Evolutionary conservation across 2,888 invertebrate species (phyloP), one percentile per base, ranked within the genome.

Genomic region (Phengaris arion): DNA sequence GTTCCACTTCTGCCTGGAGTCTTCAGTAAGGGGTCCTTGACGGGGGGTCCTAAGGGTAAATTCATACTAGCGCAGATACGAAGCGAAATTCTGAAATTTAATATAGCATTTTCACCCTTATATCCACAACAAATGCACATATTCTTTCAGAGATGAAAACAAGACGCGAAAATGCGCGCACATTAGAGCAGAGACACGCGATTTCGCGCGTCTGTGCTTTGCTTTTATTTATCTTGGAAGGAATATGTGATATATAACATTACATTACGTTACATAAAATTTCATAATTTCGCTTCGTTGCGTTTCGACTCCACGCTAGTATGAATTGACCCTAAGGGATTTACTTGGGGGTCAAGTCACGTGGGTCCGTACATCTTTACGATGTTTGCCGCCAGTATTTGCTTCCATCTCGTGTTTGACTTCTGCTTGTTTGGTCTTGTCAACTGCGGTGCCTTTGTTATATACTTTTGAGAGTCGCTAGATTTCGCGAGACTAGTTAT

Each of bases 321-420:
- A 64, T 64, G 64, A 35, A 64, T 2, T 64, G 64, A 45, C 35
- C 64, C 64, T 64, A 64, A 52, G 52, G 10, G 52, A 1, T 0
- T 10, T 64, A 64, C 35, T 84, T 84, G 82, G 83, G 81, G 81
- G 85, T 85, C 85, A 75, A 80, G 85, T 88, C 89, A 89, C 89
- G 88, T 84, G 81, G 83, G 84, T 77, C 54, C 80, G 81, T 81
- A 77, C 80, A 82, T 85, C 83, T 85, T 85, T 84, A 79, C 83
- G 81, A 81, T 81, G 82, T 85, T 83, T 84, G 83, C 83, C 82
- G 82, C 81, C 83, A 79, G 80, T 82, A 82, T 82, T 85, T 85
- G 81, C 83, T 83, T 84, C 82, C 82, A 79, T 80, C 79, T 80
- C 82, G 79, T 80, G 80, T 88, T 85, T 85, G 84, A 81, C 83